Evolutionary conservation across 2,797 vertebrate genomes (phyloP), one percentile per base, ranked within the genome.

Genomic region (Pyrocephalus nanus): DNA sequence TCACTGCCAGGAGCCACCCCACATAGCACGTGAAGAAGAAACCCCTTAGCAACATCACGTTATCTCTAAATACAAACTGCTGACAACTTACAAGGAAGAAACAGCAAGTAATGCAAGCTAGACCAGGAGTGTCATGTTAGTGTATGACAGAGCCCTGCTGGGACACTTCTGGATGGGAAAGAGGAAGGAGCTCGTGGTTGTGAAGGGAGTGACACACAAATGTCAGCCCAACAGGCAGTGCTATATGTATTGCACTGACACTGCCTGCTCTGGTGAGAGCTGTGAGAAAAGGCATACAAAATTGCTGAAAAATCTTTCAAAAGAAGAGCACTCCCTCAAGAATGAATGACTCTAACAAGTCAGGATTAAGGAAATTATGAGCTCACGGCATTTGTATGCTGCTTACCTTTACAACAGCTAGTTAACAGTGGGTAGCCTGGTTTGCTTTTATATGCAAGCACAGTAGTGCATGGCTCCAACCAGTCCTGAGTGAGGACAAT

Each of bases 71-170:
- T 12, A 73, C 51, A 89, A 79, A 89, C 36, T 54, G 32, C 69
- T 69, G 73, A 75, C 22, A 65, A 27, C 11, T 76, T 34, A 50
- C 0, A 0, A 79, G 55, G 51, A 78, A 79, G 57, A 23, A 95
- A 77, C 15, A 61, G 47, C 26, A 77, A 71, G 30, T 13, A 58
- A 72, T 10, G 30, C 38, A 89, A 83, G n/a, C 15, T 15, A 54
- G 57, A 64, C 26, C 0, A 0, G 2, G 38, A 71, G 29, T 34
- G 70, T 51, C 42, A 57, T 6, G 26, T 40, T 18, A 75, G 29
- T 1, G 18, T 58, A 32, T 0, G 3, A 54, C 38, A 55, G 36
- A 79, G 48, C 30, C 73, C 0, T 0, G 23, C 1, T 54, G 45
- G 45, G 55, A 71, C n/a, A 34, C 32, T 71, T 55, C 65, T 65